phyloP scores from a whole-genome alignment of 2,797 vertebrate genomes.

The Oophaga sylvatica region DNA sequence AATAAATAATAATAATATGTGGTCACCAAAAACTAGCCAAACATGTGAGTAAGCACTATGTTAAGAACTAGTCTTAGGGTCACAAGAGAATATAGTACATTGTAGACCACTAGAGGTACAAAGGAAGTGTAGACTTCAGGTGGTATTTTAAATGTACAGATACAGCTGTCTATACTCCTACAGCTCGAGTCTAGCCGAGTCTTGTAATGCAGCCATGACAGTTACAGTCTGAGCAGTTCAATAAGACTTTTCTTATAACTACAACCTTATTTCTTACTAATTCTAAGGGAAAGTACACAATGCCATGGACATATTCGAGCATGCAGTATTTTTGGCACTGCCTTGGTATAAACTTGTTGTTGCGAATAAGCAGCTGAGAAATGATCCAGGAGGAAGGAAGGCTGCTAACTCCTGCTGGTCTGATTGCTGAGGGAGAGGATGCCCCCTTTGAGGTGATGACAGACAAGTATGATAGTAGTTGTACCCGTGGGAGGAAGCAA shows the following conservation, averaged over 20 bases:
- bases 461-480: slow-evolving; percentile 28
- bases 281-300: neutral
- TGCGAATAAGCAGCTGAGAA: slow-evolving; percentile 6
- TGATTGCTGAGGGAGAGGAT: slow-evolving; percentile 27
- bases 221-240: neutral
- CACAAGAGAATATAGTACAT: no score
- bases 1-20: no score
- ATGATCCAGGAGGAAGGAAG: slow-evolving; percentile 5
- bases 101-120: no score
- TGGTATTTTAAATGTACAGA: no score
- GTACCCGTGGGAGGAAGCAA: slow-evolving; percentile 37
- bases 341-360: slow-evolving; percentile 30
- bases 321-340: slow-evolving; percentile 11
- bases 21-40: no score
- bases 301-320: neutral
- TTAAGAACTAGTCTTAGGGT: no score
- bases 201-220: neutral
- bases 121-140: no score
- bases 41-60: no score
- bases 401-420: slow-evolving; percentile 17
- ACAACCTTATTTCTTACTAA: neutral
- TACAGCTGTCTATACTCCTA: no score
- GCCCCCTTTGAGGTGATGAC: slow-evolving; percentile 39
- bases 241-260: neutral
- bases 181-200: neutral